A percentile compares a stretch with the other conserved stretches of the same genome.
Evolutionary conservation across 2,888 invertebrate species (phyloP).

Genomic region (Morpho achilles): DNA sequence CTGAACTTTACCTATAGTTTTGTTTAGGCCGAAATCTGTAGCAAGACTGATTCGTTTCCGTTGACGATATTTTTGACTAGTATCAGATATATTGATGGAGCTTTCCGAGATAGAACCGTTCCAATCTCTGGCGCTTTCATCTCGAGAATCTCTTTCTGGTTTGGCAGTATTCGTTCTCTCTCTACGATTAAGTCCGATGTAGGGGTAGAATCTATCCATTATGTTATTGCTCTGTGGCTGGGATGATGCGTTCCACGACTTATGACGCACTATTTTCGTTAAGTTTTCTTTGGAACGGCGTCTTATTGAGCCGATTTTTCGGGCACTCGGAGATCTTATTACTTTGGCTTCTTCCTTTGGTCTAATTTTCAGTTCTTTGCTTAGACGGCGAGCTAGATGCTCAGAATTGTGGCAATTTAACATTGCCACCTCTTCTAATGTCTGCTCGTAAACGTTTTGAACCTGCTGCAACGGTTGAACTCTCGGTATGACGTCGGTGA

Average conservation of each 20-base stretch:
- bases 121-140: constrained; percentile 46
- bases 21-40: constrained; percentile 52
- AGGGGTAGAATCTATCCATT: constrained; percentile 72
- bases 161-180: constrained; percentile 58
- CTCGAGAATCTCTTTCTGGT: constrained; percentile 42
- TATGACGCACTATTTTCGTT: constrained; percentile 78
- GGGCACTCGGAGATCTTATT: constrained; percentile 88
- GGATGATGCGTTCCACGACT: constrained; percentile 82
- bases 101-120: constrained; percentile 50
- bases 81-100: constrained; percentile 43
- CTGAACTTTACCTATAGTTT: constrained; percentile 50
- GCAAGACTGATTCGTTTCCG: constrained; percentile 58
- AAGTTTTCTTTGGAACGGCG: constrained; percentile 84
- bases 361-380: constrained; percentile 86
- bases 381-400: constrained; percentile 83
- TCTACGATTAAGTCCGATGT: constrained; percentile 70
- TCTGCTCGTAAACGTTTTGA: constrained; percentile 86
- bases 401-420: constrained; percentile 82
- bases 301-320: constrained; percentile 88
- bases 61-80: constrained; percentile 54
- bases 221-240: constrained; percentile 62
- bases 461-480: constrained; percentile 81
- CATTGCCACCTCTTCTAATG: constrained; percentile 83
- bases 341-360: constrained; percentile 84
- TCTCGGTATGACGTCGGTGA: constrained; percentile 71